Percentiles rank a stretch among this genome's conserved stretches.
phyloP scores from a whole-genome alignment of 2,797 vertebrate species.

The Zenarchopterus dispar region DNA sequence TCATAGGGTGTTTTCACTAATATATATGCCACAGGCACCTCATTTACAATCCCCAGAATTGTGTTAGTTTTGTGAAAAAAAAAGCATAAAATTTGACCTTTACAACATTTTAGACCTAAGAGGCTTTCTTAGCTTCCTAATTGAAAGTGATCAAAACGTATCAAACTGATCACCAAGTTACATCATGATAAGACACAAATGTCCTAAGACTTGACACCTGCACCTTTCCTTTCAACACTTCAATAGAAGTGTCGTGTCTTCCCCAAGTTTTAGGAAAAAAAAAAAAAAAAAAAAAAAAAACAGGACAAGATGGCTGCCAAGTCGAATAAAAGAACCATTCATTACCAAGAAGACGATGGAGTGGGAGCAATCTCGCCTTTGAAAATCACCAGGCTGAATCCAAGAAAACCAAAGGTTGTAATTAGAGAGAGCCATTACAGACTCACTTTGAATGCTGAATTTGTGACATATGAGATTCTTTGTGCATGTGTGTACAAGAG shows the following conservation, averaged over 20 bases:
- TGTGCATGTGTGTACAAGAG: too few species aligned
- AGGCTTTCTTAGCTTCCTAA: too few species aligned
- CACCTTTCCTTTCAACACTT: constrained; percentile 28
- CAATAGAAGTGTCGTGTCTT: constrained; percentile 26
- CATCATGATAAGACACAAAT: not conserved
- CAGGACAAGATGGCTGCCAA: constrained; percentile 62
- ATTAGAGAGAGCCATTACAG: constrained; percentile 63
- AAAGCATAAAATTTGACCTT: too few species aligned
- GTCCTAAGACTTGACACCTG: not conserved
- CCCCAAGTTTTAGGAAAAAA: constrained; percentile 29
- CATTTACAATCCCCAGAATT: too few species aligned
- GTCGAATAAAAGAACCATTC: constrained; percentile 63
- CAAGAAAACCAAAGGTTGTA: constrained; percentile 63
- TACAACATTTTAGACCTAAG: too few species aligned
- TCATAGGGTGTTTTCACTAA: too few species aligned
- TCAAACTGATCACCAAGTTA: not conserved
- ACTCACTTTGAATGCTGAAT: constrained; percentile 34
- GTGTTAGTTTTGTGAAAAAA: too few species aligned
- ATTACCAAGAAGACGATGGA: constrained; percentile 46
- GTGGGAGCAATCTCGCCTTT: constrained; percentile 57
- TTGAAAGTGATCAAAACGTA: constrained; percentile 20
- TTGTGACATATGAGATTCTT: not conserved
- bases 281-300: constrained; percentile 35
- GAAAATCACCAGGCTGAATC: constrained; percentile 64
- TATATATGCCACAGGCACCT: too few species aligned